Base-by-base conservation (phyloP, 2,888 invertebrate species). In the Nymphalis c-album region DNA sequence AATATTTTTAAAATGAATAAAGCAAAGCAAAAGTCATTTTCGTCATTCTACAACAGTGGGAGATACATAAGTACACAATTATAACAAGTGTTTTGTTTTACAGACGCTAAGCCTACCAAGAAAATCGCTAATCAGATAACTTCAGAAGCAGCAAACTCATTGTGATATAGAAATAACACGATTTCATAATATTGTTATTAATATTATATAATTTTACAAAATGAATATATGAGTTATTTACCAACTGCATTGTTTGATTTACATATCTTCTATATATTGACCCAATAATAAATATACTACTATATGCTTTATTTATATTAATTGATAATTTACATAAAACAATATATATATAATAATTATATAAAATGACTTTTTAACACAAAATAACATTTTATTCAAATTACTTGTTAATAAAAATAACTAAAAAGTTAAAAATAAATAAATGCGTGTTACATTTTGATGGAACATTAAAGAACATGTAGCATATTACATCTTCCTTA, bases 141-240 rank as follows among this genome's bases (percentile, higher is more conserved):
- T 48, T 40, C 47, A 51, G 48, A 40, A 50, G 35, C 17, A 57
- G 16, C 81, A 82, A 82, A 77, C 81, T 72, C 73, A 81, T 79
- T 85, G 86, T 87, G 86, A 87, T 87, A 85, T 66, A 46, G 75
- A 76, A 71, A 71, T 75, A 76, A 76, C 69, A 50, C 69, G 77
- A 40, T 76, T 76, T 31, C 78, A 81, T 82, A 78, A 71, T 71
- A 71, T 59, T 76, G 73, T 77, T 71, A 67, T 73, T 68, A 58
- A 58, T 61, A 58, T 22, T 51, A 51, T 51, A 20, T 20, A 40
- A 51, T 51, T 16, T 26, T 51, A 26, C 13, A 22, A 3, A 22
- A 51, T 13, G 26, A 51, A 10, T 20, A 51, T 22, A 22, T 51
- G 22, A 16, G 20, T 60, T 31, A 31, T 31, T 60, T 55, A 48